Percentiles rank a stretch among this genome's conserved stretches.
phyloP scores from a whole-genome alignment of 2,113 vertebrate species.

The Tragelaphus buxtoni region DNA sequence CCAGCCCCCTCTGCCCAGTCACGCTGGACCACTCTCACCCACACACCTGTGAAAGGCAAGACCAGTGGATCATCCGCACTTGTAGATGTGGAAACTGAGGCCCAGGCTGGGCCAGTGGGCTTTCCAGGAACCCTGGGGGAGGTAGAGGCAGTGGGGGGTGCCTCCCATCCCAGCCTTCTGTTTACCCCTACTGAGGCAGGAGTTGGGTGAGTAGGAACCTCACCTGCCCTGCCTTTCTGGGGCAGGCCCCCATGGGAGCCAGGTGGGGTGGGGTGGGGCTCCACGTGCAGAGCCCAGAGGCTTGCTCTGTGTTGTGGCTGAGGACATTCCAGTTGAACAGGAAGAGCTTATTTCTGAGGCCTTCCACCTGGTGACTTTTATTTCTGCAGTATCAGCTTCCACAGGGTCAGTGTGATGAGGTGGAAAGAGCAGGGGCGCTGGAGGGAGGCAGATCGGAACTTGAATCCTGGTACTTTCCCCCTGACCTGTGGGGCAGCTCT shows the following conservation, averaged over 20 bases:
- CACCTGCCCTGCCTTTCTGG: not conserved
- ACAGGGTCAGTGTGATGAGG: not conserved
- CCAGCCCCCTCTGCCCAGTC: not conserved
- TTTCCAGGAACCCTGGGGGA: not conserved
- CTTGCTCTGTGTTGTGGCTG: not conserved
- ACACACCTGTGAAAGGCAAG: not conserved
- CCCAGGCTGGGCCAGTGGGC: not conserved
- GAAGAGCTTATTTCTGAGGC: not conserved
- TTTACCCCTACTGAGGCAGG: not conserved
- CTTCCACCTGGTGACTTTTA: not conserved
- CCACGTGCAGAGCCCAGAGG: not conserved
- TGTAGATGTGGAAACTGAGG: not conserved
- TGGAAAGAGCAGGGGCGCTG: not conserved
- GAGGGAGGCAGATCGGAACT: not conserved
- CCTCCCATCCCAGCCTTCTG: not conserved
- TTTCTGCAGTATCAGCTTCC: conserved; percentile 32
- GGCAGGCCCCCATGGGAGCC: rapidly evolving
- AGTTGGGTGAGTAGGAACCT: not conserved
- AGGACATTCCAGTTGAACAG: not conserved
- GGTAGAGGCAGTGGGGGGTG: not conserved
- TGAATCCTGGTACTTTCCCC: not conserved
- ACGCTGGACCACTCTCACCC: not conserved
- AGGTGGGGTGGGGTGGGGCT: not conserved
- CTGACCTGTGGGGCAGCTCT: not conserved
- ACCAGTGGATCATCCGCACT: rapidly evolving